A percentile compares a stretch with the other conserved stretches of the same genome.
These are phyloP conservation scores for Molossus molossus DNA, from an alignment of 2,797 vertebrate genomes.

Conservation along the genomic window DNA sequence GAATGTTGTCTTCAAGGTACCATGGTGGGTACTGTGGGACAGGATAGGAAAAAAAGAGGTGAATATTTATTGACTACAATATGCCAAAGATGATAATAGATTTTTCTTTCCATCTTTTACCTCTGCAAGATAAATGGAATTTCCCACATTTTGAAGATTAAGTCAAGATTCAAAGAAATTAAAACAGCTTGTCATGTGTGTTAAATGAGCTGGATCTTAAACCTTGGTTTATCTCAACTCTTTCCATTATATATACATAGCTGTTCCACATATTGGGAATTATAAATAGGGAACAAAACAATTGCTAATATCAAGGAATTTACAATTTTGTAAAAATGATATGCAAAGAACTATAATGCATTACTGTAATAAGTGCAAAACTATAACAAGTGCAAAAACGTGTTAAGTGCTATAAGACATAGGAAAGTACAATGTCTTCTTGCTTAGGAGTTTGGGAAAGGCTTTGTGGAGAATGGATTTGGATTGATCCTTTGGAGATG, in stretches of 20 bases:
- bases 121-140: not conserved
- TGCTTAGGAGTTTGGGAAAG: conserved; percentile 15
- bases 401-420: not conserved
- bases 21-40: not conserved
- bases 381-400: not conserved
- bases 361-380: too few species aligned
- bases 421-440: not conserved
- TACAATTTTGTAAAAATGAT: conserved; percentile 26
- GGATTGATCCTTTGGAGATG: not conserved
- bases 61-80: not conserved
- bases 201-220: conserved; percentile 9
- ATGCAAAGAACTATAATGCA: conserved; percentile 13
- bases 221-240: not conserved
- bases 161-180: not conserved
- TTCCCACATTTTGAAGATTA: conserved; percentile 7
- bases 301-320: not conserved
- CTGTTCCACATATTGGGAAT: not conserved
- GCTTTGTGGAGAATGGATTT: not conserved
- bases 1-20: conserved; percentile 9
- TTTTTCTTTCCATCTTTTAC: conserved; percentile 19
- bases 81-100: not conserved
- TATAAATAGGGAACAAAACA: not conserved
- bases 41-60: not conserved
- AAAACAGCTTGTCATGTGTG: not conserved
- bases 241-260: conserved; percentile 5